These are phyloP conservation scores for Tetramorium simillimum DNA, from an alignment of 1,140 invertebrate genomes.

Conservation along the genomic window DNA sequence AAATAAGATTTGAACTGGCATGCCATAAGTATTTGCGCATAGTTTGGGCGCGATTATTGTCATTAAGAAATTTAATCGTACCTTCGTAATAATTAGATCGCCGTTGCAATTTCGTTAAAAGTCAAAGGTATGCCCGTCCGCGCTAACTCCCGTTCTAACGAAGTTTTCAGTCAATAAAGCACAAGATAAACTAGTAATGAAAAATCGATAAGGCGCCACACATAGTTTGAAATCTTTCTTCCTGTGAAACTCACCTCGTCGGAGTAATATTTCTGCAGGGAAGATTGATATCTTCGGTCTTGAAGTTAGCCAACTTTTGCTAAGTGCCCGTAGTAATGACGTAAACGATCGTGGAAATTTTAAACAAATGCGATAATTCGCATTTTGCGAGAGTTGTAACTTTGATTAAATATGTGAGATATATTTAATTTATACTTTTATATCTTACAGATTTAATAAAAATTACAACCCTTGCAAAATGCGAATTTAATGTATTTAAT, in stretches of 20 bases:
- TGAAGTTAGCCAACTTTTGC: constrained; percentile 31
- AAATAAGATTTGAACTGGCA: constrained; percentile 13
- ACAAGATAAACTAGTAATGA: constrained; percentile 55
- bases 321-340: constrained; percentile 38
- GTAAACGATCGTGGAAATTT: constrained; percentile 16
- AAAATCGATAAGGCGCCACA: constrained; percentile 47
- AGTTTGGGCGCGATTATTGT: constrained; percentile 33
- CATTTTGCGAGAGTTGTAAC: neutral
- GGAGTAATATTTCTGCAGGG: constrained; percentile 38
- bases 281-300: constrained; percentile 53
- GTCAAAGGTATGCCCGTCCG: constrained; percentile 47
- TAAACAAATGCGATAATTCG: constrained; percentile 20
- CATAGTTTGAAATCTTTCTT: constrained; percentile 57
- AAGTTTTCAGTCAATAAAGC: constrained; percentile 59
- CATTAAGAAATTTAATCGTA: constrained; percentile 55
- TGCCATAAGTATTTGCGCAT: constrained; percentile 13
- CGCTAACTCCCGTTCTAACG: constrained; percentile 44
- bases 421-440: neutral
- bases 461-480: too few relatives aligned
- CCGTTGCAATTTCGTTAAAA: constrained; percentile 54
- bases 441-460: too few relatives aligned
- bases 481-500: neutral
- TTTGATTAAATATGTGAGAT: neutral
- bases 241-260: constrained; percentile 4
- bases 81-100: constrained; percentile 51